phyloP scores from a whole-genome alignment of 1,140 invertebrate genomes.

The Babylonia areolata region DNA sequence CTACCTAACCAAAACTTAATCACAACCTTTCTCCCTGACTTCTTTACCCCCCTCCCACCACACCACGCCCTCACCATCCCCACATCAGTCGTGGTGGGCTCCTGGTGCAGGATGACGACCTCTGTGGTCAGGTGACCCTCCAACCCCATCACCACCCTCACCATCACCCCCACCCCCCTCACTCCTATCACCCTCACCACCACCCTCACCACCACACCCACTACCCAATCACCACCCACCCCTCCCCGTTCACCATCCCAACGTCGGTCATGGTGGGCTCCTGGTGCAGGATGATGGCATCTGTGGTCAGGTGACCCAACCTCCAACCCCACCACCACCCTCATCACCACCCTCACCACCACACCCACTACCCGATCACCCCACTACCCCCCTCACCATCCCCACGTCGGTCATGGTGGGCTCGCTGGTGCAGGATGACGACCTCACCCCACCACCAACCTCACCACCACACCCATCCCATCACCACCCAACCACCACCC shows the following conservation, averaged over 20 bases:
- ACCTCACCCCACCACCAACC: slow-evolving; percentile 91
- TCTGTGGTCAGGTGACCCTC: slow-evolving; percentile 99
- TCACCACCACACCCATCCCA: slow-evolving; percentile 90
- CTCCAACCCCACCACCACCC: neutral
- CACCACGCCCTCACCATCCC: slow-evolving; percentile 92
- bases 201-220: no score
- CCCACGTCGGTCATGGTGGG: slow-evolving; percentile 91
- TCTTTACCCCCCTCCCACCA: neutral
- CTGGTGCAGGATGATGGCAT: slow-evolving; percentile 98
- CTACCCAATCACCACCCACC: no score
- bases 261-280: slow-evolving; percentile 92
- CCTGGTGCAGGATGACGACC: slow-evolving; percentile 98
- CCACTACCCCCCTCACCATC: slow-evolving; percentile 82
- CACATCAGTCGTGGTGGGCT: slow-evolving; percentile 91
- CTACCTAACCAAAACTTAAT: no score
- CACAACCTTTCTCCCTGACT: no score
- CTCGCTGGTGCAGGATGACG: slow-evolving; percentile 94
- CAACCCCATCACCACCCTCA: slow-evolving; percentile 85
- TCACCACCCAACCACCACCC: slow-evolving; percentile 97
- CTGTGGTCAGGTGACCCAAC: slow-evolving; percentile 88
- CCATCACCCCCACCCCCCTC: neutral
- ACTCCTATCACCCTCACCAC: neutral
- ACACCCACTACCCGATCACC: no score
- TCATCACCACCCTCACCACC: neutral
- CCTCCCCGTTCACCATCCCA: slow-evolving; percentile 90